These are phyloP conservation scores for Saccostrea cuccullata DNA, from an alignment of 1,140 invertebrate species.

Conservation along the genomic window DNA sequence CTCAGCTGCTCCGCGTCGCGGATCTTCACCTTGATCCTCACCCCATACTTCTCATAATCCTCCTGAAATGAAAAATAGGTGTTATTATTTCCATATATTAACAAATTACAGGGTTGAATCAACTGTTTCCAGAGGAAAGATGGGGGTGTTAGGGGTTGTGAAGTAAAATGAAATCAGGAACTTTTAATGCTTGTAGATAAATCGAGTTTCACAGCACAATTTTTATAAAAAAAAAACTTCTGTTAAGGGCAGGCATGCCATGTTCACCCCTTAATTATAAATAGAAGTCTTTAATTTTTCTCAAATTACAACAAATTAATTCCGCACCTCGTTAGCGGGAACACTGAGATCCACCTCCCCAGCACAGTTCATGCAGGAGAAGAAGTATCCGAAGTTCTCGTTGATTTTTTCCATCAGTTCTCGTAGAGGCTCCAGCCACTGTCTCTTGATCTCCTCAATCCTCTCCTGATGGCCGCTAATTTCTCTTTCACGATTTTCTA, in stretches of 20 bases:
- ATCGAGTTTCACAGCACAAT: no score
- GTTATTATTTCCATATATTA: neutral
- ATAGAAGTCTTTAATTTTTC: no score
- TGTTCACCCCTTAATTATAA: no score
- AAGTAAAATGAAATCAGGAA: neutral
- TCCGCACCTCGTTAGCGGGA: conserved; percentile 77
- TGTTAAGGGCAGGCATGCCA: no score
- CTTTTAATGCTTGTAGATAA: no score
- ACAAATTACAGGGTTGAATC: neutral
- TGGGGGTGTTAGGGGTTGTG: neutral
- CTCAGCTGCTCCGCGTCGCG: conserved; percentile 87
- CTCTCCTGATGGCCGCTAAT: conserved; percentile 80
- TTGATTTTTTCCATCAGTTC: conserved; percentile 85
- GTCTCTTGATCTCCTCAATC: conserved; percentile 76
- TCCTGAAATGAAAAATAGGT: conserved; percentile 80
- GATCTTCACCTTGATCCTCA: conserved; percentile 92
- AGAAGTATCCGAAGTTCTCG: conserved; percentile 86
- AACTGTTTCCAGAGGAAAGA: no score
- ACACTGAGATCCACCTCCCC: conserved; percentile 87
- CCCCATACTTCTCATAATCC: conserved; percentile 92
- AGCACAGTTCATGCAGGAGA: conserved; percentile 88
- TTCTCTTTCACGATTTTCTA: conserved; percentile 78
- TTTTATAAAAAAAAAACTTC: no score
- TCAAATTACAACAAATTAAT: no score
- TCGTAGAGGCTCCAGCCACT: conserved; percentile 85